phyloP scores from a whole-genome alignment of 2,797 vertebrate genomes.

The Schizopygopsis pylzovi region DNA sequence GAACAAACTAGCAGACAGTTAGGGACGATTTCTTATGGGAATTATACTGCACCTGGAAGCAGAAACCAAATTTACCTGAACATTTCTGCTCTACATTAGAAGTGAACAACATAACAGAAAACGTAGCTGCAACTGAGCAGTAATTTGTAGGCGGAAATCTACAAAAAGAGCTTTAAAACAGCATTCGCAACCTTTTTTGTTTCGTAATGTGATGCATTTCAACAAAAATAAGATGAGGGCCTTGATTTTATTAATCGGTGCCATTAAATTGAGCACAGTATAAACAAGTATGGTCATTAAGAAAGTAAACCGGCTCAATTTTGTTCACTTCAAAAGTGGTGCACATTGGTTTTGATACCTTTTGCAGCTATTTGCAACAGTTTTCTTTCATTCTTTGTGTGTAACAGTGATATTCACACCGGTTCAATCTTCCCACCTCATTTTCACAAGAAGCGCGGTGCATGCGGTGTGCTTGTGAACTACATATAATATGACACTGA shows the following conservation, averaged over 20 bases:
- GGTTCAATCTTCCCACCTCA: background rate
- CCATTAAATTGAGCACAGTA: background rate
- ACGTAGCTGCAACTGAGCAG: background rate
- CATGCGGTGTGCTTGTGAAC: background rate
- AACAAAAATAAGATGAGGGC: background rate
- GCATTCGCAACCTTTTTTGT: background rate
- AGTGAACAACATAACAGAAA: slow-evolving; percentile 3
- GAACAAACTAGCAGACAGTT: background rate
- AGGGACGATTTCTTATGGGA: background rate
- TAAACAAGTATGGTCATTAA: background rate
- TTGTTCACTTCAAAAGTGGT: background rate
- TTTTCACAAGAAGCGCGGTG: background rate
- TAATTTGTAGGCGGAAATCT: background rate
- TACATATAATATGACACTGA: background rate
- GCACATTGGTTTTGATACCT: background rate
- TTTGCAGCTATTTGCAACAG: background rate
- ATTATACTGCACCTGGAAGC: background rate
- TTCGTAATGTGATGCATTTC: background rate
- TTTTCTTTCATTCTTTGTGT: background rate
- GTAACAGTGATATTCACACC: background rate
- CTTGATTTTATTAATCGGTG: background rate
- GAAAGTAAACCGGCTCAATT: background rate
- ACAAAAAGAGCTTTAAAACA: background rate
- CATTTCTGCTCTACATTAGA: slow-evolving; percentile 3
- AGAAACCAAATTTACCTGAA: slow-evolving; percentile 1